Base-by-base conservation (phyloP, 2,113 vertebrate species). In the Corvus cornix region DNA sequence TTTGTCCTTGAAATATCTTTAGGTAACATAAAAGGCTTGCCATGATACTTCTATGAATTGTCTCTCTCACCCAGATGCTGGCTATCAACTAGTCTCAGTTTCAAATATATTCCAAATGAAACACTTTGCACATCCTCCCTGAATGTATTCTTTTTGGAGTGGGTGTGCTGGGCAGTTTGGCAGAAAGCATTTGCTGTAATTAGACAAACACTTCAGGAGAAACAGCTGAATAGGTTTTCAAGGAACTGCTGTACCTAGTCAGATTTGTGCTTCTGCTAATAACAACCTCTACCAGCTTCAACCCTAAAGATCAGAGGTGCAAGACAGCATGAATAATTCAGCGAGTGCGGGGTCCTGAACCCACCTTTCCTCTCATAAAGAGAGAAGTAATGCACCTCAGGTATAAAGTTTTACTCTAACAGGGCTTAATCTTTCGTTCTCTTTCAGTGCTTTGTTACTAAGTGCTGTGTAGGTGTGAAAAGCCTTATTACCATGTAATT, bases 391-490 rank as follows among this genome's bases (percentile, higher is more conserved):
- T 44, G 76, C 87, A 96, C 92, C 88, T 97, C 78, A 69, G 93
- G 89, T 94, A 97, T 84, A 93, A 97, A 97, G 96, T 98, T 97
- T 96, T 96, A 96, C 92, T 95, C 96, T 94, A 96, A 88, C 92
- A 92, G 87, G 73, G 91, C 95, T 97, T 84, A 95, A 88, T 97
- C 96, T 97, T 83, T 43, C 79, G 90, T 96, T 94, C 74, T 76
- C 92, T 95, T 96, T 93, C 84, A 94, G 63, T 87, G 93, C 97
- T 96, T 94, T 87, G 66, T 96, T 97, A 95, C 95, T 97, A 97
- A 98, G 97, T 96, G 90, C 94, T 97, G 96, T 96, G 97, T 98
- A 98, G 96, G 97, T 98, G 97, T 97, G 96, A 97, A 98, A 97
- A 97, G 94, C 92, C 46, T 95, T 95, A 97, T 98, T 98, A 98